phyloP scores from a whole-genome alignment of 2,888 invertebrate species.

The Rhorus exstirpatorius region DNA sequence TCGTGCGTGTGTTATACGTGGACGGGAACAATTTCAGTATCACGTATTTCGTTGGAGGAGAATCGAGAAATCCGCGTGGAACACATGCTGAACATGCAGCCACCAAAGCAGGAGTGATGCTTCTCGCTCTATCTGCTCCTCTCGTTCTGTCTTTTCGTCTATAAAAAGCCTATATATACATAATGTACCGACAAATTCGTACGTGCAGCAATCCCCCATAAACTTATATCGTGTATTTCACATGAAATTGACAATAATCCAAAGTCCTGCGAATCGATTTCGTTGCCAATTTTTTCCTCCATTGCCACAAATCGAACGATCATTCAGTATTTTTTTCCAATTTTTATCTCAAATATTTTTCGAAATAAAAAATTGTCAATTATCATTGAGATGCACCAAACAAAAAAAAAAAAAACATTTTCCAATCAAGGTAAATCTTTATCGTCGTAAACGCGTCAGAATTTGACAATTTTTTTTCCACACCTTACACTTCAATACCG shows the following conservation, averaged over 20 bases:
- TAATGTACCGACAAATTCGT: slow-evolving; percentile 21
- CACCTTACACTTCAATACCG: too few relatives aligned
- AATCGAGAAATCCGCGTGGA: slow-evolving; percentile 43
- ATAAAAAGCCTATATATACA: slow-evolving; percentile 18
- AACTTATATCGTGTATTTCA: not conserved
- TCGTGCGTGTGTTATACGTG: not conserved
- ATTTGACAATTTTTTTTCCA: too few relatives aligned
- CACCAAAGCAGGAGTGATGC: slow-evolving; percentile 47
- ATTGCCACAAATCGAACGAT: not conserved
- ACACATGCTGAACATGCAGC: slow-evolving; percentile 55
- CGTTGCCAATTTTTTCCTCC: not conserved
- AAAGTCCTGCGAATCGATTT: too few relatives aligned
- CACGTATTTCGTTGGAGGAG: slow-evolving; percentile 56
- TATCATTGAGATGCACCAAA: too few relatives aligned
- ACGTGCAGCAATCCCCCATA: not conserved
- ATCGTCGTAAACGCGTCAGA: too few relatives aligned
- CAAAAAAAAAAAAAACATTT: too few relatives aligned
- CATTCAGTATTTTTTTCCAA: not conserved
- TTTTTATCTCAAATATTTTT: not conserved
- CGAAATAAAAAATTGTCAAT: too few relatives aligned
- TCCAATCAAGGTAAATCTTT: too few relatives aligned
- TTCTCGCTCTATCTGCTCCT: not conserved
- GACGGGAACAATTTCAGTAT: slow-evolving; percentile 1
- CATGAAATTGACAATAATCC: not conserved
- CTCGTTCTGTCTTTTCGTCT: not conserved